Percentiles rank a stretch among this genome's conserved stretches.
phyloP scores from a whole-genome alignment of 2,888 invertebrate genomes.

The Caenorhabditis wallacei region DNA sequence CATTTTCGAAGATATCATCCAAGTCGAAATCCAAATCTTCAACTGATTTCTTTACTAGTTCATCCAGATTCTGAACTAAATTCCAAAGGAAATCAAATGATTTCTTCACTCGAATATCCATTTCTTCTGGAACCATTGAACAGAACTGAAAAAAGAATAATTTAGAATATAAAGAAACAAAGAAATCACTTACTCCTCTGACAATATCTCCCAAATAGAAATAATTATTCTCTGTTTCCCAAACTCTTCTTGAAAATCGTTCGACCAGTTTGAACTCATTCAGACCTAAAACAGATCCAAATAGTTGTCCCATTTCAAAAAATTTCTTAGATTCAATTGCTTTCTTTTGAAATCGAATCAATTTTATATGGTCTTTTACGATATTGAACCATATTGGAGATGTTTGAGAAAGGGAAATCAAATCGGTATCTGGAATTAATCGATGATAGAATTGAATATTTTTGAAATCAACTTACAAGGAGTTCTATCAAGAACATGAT shows the following conservation, averaged over 20 bases:
- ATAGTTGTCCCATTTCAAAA: neutral
- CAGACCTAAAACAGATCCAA: neutral
- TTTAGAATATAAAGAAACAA: neutral
- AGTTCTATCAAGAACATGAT: neutral
- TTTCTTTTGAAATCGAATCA: neutral
- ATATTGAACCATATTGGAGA: neutral
- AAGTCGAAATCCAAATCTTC: neutral
- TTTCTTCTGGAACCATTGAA: no score
- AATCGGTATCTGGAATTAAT: neutral
- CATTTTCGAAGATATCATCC: neutral
- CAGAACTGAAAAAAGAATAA: neutral
- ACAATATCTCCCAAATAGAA: neutral
- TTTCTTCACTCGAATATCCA: neutral
- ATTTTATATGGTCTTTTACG: neutral
- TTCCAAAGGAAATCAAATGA: neutral
- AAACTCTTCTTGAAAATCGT: neutral
- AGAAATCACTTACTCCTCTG: conserved; percentile 3
- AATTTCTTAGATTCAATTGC: neutral
- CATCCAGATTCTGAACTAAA: neutral
- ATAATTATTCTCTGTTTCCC: neutral
- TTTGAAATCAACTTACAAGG: neutral
- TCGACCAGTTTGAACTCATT: neutral
- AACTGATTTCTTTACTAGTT: neutral
- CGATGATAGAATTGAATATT: neutral
- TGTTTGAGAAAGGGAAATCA: neutral